These are phyloP conservation scores for Gopherus evgoodei DNA, from an alignment of 2,113 vertebrate genomes.

Conservation along the genomic window DNA sequence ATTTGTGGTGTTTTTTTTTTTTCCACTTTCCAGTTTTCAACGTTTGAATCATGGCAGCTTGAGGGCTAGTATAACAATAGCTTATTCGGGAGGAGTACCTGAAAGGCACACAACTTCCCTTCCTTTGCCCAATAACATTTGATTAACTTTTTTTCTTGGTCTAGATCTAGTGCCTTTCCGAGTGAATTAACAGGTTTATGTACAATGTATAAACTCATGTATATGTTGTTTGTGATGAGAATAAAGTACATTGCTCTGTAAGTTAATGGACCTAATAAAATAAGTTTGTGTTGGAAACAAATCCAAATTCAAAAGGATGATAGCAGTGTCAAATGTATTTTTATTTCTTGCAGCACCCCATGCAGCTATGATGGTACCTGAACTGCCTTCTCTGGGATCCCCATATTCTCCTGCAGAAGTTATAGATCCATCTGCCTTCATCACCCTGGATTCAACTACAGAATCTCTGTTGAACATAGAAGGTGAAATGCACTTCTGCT, in stretches of 20 bases:
- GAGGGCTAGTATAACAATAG: background rate
- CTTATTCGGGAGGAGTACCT: background rate
- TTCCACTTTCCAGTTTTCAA: background rate
- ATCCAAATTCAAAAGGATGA: rapidly evolving
- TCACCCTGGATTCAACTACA: conserved; percentile 9
- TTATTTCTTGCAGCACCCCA: conserved; percentile 27
- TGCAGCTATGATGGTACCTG: conserved; percentile 31
- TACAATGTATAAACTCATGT: background rate
- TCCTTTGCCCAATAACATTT: background rate
- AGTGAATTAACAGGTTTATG: background rate
- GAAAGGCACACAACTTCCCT: background rate
- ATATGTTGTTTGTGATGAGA: background rate
- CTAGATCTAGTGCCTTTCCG: background rate
- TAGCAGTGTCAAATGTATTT: background rate
- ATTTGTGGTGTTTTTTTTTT: background rate
- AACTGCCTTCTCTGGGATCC: conserved; percentile 50
- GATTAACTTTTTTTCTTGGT: rapidly evolving
- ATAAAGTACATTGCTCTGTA: background rate
- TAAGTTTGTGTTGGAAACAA: background rate
- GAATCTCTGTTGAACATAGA: conserved; percentile 41
- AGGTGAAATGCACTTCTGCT: conserved; percentile 44
- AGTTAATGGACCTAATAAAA: background rate
- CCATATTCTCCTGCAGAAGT: conserved; percentile 44
- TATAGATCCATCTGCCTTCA: conserved; percentile 39
- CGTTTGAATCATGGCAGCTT: background rate